Conservation (phyloP, 1,140 invertebrate genomes). For the Watersipora subatra region DNA sequence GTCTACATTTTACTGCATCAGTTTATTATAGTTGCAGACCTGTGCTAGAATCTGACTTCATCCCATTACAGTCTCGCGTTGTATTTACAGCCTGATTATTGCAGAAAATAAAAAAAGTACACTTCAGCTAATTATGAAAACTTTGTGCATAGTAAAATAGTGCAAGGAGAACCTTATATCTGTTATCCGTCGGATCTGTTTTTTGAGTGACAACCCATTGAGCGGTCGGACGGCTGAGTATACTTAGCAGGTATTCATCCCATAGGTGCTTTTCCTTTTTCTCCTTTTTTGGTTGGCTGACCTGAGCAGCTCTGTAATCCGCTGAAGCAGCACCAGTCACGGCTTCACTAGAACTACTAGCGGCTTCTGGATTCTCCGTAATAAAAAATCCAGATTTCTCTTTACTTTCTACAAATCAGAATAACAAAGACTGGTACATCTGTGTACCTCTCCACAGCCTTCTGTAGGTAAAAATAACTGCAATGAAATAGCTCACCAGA, state of each 20-base stretch:
- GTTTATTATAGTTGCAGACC: too few species aligned
- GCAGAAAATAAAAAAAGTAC: too few species aligned
- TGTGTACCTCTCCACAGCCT: neutral
- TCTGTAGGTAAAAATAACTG: too few species aligned
- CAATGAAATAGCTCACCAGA: too few species aligned
- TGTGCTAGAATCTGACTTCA: too few species aligned
- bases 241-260: slow-evolving; percentile 29
- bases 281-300: slow-evolving; percentile 2
- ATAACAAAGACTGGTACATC: neutral
- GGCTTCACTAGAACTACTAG: slow-evolving; percentile 4
- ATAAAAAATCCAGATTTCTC: neutral
- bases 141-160: too few species aligned
- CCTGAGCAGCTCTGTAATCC: neutral
- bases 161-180: slow-evolving; percentile 11
- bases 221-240: slow-evolving; percentile 24
- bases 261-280: slow-evolving; percentile 19
- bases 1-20: too few species aligned
- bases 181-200: slow-evolving; percentile 11
- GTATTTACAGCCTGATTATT: too few species aligned
- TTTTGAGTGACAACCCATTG: slow-evolving; percentile 30
- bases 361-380: slow-evolving; percentile 12
- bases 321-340: neutral
- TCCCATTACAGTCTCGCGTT: too few species aligned
- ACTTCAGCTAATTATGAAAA: too few species aligned
- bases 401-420: neutral